Evolutionary conservation across 2,113 vertebrate genomes (phyloP).

Genomic region (Carassius carassius): DNA sequence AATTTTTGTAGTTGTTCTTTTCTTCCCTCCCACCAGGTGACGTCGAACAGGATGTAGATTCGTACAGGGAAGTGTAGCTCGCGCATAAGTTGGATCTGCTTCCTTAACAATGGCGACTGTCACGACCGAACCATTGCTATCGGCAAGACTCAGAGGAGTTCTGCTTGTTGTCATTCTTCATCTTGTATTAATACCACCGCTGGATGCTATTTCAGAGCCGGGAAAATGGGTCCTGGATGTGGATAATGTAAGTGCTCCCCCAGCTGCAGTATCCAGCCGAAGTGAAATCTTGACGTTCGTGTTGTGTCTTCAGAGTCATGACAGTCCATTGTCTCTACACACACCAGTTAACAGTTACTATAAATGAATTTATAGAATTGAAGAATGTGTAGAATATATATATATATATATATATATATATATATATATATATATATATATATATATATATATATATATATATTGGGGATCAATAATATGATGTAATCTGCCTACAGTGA

Average conservation of each 20-base stretch:
- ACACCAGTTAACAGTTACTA: neutral
- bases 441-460: no score
- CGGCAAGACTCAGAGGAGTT: neutral
- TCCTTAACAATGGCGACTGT: slow-evolving; percentile 61
- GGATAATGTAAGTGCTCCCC: slow-evolving; percentile 67
- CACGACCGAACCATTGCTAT: slow-evolving; percentile 4
- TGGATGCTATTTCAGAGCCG: slow-evolving; percentile 64
- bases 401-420: no score
- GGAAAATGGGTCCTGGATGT: slow-evolving; percentile 71
- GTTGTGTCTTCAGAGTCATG: neutral
- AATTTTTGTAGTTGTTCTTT: neutral
- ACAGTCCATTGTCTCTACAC: neutral
- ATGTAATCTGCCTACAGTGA: neutral
- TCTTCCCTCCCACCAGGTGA: neutral
- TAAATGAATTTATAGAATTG: no score
- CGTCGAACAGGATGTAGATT: slow-evolving; percentile 41
- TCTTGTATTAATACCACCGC: slow-evolving; percentile 5
- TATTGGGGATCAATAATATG: neutral
- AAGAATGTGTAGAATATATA: neutral
- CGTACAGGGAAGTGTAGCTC: slow-evolving; percentile 50
- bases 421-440: no score
- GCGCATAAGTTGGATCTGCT: slow-evolving; percentile 52
- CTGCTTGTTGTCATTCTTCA: slow-evolving; percentile 57
- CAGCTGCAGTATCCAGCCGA: no score
- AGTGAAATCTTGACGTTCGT: neutral